Percentiles rank a stretch among this genome's conserved stretches.
Conservation (phyloP, 2,888 invertebrate genomes). For the Hirtodrosophila histrioides region DNA sequence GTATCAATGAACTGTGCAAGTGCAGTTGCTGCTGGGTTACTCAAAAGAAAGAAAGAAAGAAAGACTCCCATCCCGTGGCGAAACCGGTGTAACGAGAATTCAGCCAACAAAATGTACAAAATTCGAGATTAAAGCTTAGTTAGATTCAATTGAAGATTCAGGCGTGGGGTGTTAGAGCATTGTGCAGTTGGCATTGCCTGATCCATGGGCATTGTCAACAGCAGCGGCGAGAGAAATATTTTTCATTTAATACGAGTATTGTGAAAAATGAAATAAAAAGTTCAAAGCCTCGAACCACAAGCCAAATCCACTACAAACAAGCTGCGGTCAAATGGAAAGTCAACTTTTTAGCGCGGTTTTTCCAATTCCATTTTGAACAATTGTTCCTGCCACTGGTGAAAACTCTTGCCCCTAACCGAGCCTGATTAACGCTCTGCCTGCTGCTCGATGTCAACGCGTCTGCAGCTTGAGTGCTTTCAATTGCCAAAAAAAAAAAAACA, state of each 20-base stretch:
- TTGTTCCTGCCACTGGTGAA: constrained; percentile 48
- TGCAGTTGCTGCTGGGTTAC: constrained; percentile 24
- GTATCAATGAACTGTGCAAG: constrained; percentile 67
- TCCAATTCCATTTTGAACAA: constrained; percentile 58
- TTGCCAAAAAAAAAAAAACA: constrained; percentile 40
- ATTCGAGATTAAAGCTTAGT: constrained; percentile 20
- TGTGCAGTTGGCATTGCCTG: background rate
- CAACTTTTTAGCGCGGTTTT: constrained; percentile 61
- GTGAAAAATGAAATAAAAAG: constrained; percentile 38
- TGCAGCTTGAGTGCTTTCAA: constrained; percentile 27
- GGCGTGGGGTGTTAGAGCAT: background rate
- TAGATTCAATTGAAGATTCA: too few relatives aligned
- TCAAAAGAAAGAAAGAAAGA: constrained; percentile 8
- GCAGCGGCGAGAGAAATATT: constrained; percentile 24
- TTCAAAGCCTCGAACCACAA: constrained; percentile 60
- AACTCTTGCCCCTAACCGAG: constrained; percentile 10
- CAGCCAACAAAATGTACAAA: constrained; percentile 22
- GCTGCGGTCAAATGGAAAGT: constrained; percentile 75
- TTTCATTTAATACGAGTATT: constrained; percentile 30
- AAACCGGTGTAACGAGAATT: constrained; percentile 69
- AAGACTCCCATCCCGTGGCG: constrained; percentile 23
- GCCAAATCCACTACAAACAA: constrained; percentile 44
- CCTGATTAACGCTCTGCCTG: constrained; percentile 32
- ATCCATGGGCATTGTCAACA: background rate
- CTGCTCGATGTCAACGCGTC: constrained; percentile 32